A percentile compares a stretch with the other conserved stretches of the same genome.
phyloP scores from a whole-genome alignment of 92 coral and sea anemone genomes.

The Epizoanthus rinbou region DNA sequence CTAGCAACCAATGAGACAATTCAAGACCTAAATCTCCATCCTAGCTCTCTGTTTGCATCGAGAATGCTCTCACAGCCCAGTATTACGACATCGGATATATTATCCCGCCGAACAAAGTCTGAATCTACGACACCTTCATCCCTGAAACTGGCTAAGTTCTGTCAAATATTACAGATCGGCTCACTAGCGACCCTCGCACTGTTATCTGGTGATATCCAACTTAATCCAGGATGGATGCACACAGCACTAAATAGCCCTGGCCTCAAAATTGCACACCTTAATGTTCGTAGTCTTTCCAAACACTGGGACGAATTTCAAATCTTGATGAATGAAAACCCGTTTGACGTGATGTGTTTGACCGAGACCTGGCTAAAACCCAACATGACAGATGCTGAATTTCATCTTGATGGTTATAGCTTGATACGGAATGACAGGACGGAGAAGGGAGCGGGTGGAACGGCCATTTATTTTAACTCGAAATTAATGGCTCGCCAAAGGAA shows the following conservation, averaged over 20 bases:
- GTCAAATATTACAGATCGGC: no score
- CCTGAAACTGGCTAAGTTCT: no score
- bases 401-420: constrained; percentile 28
- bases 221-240: background rate
- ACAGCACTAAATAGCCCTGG: constrained; percentile 15
- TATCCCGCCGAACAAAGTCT: no score
- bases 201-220: no score
- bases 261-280: constrained; percentile 34
- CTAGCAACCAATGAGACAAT: constrained; percentile 19
- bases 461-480: constrained; percentile 32
- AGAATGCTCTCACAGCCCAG: constrained; percentile 33
- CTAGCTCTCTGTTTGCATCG: background rate
- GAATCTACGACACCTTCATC: no score
- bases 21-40: constrained; percentile 15
- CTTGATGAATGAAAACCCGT: constrained; percentile 32
- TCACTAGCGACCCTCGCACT: no score
- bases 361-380: constrained; percentile 40
- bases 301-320: constrained; percentile 36
- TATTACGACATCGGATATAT: constrained; percentile 1
- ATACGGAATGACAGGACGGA: constrained; percentile 13
- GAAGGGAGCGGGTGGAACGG: constrained; percentile 8
- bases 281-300: constrained; percentile 30
- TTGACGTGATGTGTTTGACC: constrained; percentile 28
- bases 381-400: background rate
- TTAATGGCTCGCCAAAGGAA: constrained; percentile 12